A percentile compares a stretch with the other conserved stretches of the same genome.
These are phyloP conservation scores for Blastomussa wellsi DNA, from an alignment of 92 coral and sea anemone species.

Conservation along the genomic window DNA sequence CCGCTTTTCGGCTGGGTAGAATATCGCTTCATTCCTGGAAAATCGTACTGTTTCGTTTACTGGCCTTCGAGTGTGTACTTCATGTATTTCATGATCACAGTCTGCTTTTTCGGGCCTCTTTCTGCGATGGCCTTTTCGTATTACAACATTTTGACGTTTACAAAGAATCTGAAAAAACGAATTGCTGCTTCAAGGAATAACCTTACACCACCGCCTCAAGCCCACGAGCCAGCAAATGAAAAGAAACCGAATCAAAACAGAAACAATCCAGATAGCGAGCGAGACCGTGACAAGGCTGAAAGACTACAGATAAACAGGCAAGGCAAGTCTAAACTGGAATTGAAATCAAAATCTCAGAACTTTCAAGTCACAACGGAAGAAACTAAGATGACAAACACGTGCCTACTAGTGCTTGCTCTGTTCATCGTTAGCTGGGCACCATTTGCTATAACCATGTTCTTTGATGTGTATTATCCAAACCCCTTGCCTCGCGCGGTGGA, in stretches of 20 bases:
- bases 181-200: conserved; percentile 1
- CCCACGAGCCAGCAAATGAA: background rate
- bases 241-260: background rate
- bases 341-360: background rate
- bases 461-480: conserved; percentile 39
- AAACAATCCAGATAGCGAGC: background rate
- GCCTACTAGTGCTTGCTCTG: conserved; percentile 43
- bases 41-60: conserved; percentile 67
- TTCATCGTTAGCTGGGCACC: conserved; percentile 64
- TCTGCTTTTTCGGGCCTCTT: conserved; percentile 67
- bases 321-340: background rate
- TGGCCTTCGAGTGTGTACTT: conserved; percentile 64
- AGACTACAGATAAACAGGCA: background rate
- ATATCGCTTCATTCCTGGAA: conserved; percentile 62
- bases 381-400: conserved; percentile 52
- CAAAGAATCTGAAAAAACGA: background rate
- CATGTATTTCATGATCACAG: conserved; percentile 69
- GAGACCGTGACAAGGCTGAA: background rate
- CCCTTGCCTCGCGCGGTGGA: conserved; percentile 63
- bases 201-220: conserved; percentile 2
- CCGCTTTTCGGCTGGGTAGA: conserved; percentile 76
- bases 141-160: conserved; percentile 45
- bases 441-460: conserved; percentile 60
- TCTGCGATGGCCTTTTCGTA: conserved; percentile 59
- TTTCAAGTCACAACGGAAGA: conserved; percentile 38